Base-by-base conservation (phyloP, 2,113 vertebrate genomes). In the Triplophysa rosa region DNA sequence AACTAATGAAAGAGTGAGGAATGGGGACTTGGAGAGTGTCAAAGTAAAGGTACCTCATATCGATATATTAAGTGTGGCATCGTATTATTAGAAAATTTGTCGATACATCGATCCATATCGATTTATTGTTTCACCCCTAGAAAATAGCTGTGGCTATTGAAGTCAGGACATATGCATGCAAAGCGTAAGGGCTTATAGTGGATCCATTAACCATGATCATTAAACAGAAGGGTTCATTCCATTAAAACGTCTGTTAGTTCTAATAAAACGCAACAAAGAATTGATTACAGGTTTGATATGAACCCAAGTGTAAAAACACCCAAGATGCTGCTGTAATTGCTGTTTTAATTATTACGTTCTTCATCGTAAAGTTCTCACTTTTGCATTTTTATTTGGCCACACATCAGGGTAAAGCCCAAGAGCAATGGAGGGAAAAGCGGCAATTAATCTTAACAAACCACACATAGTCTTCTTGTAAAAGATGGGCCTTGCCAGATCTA, bases 401-500 rank as follows among this genome's bases (percentile, higher is more conserved):
- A 84, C 77, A 81, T 87, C 87, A 87, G 67, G 13, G 33, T 21
- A 78, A 84, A 40, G 76, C 73, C 74, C 63, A 40, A 59, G 79
- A 85, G 75, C 72, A 82, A 59, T 70, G 76, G 63, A 67, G 74
- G 79, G 78, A 59, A 12, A 82, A 72, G 78, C 75, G 52, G 69
- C 82, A 71, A 88, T 90, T 87, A 88, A 90, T 90, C 86, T 84
- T 52, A 52, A 77, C 64, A 67, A 84, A 88, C 79, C 69, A 84
- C 82, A 87, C 82, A 70, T 63, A 81, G 71, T 58, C 82, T 88
- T 26, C 82, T 84, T 77, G 77, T 75, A 58, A 83, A 79, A 63
- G n/a, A 72, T 63, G 64, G 81, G 84, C 79, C 21, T 52, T 23
- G 88, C 82, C 69, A 73, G 56, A 78, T 12, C 42, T 67, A 67